A percentile compares a stretch with the other conserved stretches of the same genome.
These are phyloP conservation scores for Chrysocyon brachyurus DNA, from an alignment of 2,797 vertebrate species.

Conservation along the genomic window DNA sequence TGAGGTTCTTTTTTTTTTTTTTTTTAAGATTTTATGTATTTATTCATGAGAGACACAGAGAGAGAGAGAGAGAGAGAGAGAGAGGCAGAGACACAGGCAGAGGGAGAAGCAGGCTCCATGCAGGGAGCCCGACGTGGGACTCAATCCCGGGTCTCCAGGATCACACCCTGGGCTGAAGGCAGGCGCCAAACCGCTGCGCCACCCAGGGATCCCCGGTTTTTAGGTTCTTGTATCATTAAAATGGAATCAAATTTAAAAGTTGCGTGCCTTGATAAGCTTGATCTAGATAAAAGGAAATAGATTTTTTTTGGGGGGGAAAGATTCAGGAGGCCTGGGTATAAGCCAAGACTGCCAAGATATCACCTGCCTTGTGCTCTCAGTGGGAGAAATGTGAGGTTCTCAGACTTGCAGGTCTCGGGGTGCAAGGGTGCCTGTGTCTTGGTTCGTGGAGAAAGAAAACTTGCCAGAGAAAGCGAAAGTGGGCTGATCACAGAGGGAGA, in stretches of 20 bases:
- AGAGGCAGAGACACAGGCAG: no score
- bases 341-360: not conserved
- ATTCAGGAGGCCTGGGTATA: not conserved
- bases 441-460: not conserved
- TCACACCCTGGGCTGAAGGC: no score
- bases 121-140: no score
- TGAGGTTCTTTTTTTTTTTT: not conserved
- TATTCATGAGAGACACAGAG: no score
- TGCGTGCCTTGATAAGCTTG: not conserved
- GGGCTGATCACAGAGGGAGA: not conserved
- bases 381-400: not conserved
- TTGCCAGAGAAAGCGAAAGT: not conserved
- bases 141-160: no score
- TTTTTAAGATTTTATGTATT: no score
- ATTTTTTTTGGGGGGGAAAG: not conserved
- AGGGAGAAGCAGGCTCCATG: no score
- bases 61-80: no score
- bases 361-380: not conserved
- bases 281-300: constrained; percentile 34
- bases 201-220: not conserved
- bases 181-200: no score
- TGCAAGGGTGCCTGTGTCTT: not conserved
- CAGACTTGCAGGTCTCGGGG: not conserved
- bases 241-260: not conserved
- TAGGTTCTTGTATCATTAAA: not conserved